Conservation (phyloP, 2,888 invertebrate genomes). For the Ochropleura leucogaster region DNA sequence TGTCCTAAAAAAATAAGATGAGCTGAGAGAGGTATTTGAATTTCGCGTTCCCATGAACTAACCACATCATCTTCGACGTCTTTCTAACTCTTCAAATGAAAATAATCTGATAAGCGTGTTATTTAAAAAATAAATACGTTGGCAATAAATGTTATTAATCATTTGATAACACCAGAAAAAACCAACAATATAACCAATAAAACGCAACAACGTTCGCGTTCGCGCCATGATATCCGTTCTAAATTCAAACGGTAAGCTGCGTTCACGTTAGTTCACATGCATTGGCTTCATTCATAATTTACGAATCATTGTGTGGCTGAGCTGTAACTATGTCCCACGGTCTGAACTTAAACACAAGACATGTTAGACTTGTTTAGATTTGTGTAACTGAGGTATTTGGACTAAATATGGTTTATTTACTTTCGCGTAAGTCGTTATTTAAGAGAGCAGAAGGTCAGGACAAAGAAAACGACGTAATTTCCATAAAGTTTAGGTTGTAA, state of each 20-base stretch:
- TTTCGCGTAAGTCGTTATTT: constrained; percentile 7
- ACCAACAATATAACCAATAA: constrained; percentile 19
- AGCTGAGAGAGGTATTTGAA: too few relatives aligned
- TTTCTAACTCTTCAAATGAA: too few relatives aligned
- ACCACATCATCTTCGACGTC: too few relatives aligned
- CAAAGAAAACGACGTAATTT: neutral
- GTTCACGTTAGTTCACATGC: constrained; percentile 48
- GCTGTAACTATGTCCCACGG: constrained; percentile 44
- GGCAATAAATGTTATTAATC: neutral
- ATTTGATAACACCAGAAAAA: constrained; percentile 11
- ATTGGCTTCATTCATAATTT: constrained; percentile 57
- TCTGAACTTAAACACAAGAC: constrained; percentile 40
- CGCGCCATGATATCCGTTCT: constrained; percentile 49
- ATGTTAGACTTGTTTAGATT: constrained; percentile 27
- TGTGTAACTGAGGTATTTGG: constrained; percentile 17
- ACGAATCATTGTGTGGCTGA: constrained; percentile 48
- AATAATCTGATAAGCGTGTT: too few relatives aligned
- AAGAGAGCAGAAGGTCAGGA: constrained; percentile 7
- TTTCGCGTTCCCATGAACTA: too few relatives aligned
- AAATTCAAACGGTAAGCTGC: constrained; percentile 46
- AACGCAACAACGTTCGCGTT: constrained; percentile 34
- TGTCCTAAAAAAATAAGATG: too few relatives aligned
- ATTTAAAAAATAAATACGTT: neutral
- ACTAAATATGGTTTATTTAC: constrained; percentile 29
- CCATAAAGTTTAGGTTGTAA: neutral